Percentiles rank a stretch among this genome's conserved stretches.
These are phyloP conservation scores for Tamias sibiricus DNA, from an alignment of 2,113 vertebrate species.

Conservation along the genomic window DNA sequence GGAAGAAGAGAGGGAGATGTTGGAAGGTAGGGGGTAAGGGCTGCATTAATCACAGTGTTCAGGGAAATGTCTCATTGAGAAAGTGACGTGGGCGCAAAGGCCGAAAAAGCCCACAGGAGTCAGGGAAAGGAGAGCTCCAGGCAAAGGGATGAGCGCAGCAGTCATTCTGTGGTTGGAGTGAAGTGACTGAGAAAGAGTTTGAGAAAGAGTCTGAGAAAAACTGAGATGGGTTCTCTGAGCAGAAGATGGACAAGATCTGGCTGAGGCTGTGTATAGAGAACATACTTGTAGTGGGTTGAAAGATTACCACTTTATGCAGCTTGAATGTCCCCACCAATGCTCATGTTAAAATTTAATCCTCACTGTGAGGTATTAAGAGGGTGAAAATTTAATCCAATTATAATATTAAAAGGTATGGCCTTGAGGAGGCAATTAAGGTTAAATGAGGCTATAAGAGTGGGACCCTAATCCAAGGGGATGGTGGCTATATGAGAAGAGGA, in stretches of 20 bases:
- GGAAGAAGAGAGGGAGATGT: not conserved
- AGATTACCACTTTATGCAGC: not conserved
- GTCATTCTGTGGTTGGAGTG: not conserved
- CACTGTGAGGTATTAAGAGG: not conserved
- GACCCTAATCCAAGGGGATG: not conserved
- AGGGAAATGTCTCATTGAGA: not conserved
- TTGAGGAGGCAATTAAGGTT: not conserved
- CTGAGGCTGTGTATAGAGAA: not conserved
- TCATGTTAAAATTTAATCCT: not conserved
- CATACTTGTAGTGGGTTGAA: not conserved
- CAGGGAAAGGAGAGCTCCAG: not conserved
- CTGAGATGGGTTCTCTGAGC: not conserved
- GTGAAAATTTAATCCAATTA: not conserved
- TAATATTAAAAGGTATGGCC: not conserved
- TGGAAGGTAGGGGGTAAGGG: rapidly evolving
- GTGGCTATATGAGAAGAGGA: no score
- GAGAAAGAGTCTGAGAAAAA: no score
- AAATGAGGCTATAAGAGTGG: not conserved
- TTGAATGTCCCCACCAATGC: not conserved
- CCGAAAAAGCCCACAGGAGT: not conserved
- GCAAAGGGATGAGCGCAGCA: not conserved
- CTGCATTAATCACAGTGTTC: not conserved
- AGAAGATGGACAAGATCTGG: not conserved
- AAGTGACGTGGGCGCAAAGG: not conserved
- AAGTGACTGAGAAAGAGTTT: not conserved